phyloP scores from a whole-genome alignment of 2,888 invertebrate genomes.

The Anthophora plumipes region DNA sequence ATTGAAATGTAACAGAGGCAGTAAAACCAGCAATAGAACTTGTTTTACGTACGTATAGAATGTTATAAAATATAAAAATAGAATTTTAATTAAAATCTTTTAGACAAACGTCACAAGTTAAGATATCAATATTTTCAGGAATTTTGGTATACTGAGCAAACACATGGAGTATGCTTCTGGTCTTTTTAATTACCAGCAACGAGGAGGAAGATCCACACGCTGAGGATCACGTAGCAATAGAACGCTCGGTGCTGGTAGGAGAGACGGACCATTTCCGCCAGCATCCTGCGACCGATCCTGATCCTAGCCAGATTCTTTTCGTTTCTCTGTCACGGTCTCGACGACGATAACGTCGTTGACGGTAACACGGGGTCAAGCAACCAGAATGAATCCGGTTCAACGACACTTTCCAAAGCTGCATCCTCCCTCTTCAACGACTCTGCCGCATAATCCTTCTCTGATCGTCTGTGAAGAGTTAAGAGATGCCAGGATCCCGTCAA shows the following conservation, averaged over 20 bases:
- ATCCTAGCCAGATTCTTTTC: slow-evolving; percentile 16
- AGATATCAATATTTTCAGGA: neutral
- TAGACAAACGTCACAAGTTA: too few relatives aligned
- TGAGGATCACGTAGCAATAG: slow-evolving; percentile 93
- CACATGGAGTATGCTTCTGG: neutral
- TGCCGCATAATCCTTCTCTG: slow-evolving; percentile 38
- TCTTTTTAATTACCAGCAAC: slow-evolving; percentile 87
- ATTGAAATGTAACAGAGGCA: too few relatives aligned
- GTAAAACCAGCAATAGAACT: too few relatives aligned
- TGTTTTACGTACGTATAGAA: too few relatives aligned
- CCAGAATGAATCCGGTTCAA: slow-evolving; percentile 56
- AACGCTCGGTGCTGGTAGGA: slow-evolving; percentile 91
- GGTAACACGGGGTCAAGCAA: slow-evolving; percentile 27
- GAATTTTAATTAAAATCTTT: neutral
- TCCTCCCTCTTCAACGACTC: slow-evolving; percentile 51
- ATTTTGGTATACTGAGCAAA: too few relatives aligned
- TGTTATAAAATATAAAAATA: neutral
- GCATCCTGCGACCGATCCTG: slow-evolving; percentile 75
- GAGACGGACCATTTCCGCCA: slow-evolving; percentile 87
- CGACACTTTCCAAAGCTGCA: slow-evolving; percentile 61
- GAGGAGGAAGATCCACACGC: slow-evolving; percentile 92
- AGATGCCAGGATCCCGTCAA: neutral
- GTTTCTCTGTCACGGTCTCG: slow-evolving; percentile 32
- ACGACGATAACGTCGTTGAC: slow-evolving; percentile 30
- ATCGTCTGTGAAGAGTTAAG: neutral